Evolutionary conservation across 2,797 vertebrate genomes (phyloP), one percentile per base, ranked within the genome.

Genomic region (Dipus sagitta): DNA sequence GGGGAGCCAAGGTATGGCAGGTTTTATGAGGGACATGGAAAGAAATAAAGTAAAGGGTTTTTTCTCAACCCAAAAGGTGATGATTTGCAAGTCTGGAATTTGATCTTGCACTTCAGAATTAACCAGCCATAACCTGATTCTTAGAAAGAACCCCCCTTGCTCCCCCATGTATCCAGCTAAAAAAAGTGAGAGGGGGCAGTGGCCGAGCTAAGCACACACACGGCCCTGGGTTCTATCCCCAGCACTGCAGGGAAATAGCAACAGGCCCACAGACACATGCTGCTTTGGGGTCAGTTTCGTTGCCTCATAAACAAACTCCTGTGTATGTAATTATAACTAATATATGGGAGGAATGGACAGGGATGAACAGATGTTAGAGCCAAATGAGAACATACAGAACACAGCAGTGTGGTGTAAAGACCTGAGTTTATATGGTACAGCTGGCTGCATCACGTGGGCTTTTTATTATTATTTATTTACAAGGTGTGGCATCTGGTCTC

Each of bases 401-500:
- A 96, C 84, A 89, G 67, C 70, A 80, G 92, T 80, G 96, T 76
- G 88, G 95, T 96, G 97, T 98, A 98, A 98, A 98, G 98, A 90
- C 91, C 96, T 65, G 82, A 92, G 95, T 98, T 98, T 98, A 98
- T 98, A 97, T 0, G 84, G 94, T 94, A 77, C 98, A 98, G 97
- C 98, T 98, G 98, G 97, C 94, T 94, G 90, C 88, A 86, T 89
- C 77, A 92, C 97, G 95, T 94, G 82, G 17, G 60, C 96, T 98
- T 96, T 95, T 96, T 96, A 86, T 86, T 78, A 85, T 85, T 93
- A 94, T 72, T 96, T 95, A 98, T 98, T 98, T 98, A 98, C 96
- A 98, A 95, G 95, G 94, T 71, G 74, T 54, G 97, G 98, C 98
- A 98, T 98, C 98, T 98, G 98, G 96, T 84, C 96, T 96, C 96